Conservation (phyloP, 2,797 vertebrate genomes). For the Coregonus ussuriensis region DNA sequence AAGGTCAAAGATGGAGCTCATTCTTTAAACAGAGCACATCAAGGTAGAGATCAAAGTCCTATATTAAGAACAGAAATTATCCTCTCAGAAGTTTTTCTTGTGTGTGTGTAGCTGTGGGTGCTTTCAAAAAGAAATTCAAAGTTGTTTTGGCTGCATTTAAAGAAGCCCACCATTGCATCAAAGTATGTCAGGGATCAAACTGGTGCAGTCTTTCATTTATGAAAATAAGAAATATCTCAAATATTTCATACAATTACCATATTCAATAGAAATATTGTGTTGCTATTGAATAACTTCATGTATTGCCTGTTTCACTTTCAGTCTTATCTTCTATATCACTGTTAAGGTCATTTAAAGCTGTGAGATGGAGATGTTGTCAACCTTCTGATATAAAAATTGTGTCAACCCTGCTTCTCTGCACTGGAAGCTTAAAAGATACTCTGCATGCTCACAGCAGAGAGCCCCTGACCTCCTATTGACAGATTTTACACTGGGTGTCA, state of each 20-base stretch:
- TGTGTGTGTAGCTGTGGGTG: conserved; percentile 11
- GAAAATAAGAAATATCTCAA: neutral
- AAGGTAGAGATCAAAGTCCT: conserved; percentile 69
- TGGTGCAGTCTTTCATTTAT: neutral
- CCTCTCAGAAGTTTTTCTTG: conserved; percentile 34
- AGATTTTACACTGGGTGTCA: conserved; percentile 50
- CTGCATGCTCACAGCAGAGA: conserved; percentile 69
- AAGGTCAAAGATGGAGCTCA: conserved; percentile 39
- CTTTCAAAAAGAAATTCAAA: neutral
- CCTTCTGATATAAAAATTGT: conserved; percentile 70
- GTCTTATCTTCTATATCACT: neutral
- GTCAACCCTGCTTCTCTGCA: conserved; percentile 63
- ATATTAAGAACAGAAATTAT: conserved; percentile 60
- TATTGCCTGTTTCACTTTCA: neutral
- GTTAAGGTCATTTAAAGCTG: conserved; percentile 38
- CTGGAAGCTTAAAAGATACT: conserved; percentile 67
- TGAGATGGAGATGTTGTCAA: conserved; percentile 63
- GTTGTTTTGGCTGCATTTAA: neutral
- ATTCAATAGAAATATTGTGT: neutral
- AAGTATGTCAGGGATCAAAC: neutral
- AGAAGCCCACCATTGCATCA: neutral
- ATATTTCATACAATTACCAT: neutral
- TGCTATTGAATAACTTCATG: neutral
- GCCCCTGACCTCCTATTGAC: conserved; percentile 78
- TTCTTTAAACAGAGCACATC: conserved; percentile 64